Base-by-base conservation (phyloP, 2,797 vertebrate species). In the Chromobotia macracanthus region DNA sequence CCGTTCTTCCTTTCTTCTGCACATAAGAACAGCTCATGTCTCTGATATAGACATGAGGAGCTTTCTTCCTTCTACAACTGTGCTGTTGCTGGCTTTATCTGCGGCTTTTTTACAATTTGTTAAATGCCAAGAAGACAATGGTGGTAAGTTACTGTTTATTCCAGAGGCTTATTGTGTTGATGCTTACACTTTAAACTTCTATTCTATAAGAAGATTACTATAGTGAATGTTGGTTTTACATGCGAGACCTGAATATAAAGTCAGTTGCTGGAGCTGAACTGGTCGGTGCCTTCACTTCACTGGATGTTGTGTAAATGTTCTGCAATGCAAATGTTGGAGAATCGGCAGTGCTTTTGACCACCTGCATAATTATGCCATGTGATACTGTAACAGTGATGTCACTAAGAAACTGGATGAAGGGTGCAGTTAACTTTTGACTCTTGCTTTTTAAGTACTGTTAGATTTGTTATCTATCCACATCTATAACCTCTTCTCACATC, bases 21-120 rank as follows among this genome's bases (percentile, higher is more conserved):
- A 88, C 90, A 83, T 81, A 80, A 83, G 31, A 31, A 31, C 31
- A 31, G 87, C 91, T 90, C 89, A 93, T 93, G 93, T 94, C 91
- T 92, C 82, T 89, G 82, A 89, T 90, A 80, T 92, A 92, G 93
- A 93, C 92, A 94, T 88, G 91, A 93, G 88, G 92, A 85, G 82
- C 84, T 91, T 87, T 85, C 85, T 90, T 87, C 91, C 90, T 91
- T 91, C 90, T 87, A 91, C 92, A 93, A 94, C 80, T 91, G 91
- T 92, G 77, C 48, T 93, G 85, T 91, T 93, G 87, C 89, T 94
- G 86, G 84, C 85, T 80, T 83, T 92, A 87, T 92, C 91, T 35
- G 81, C 86, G 38, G 87, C 86, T 87, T 91, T 90, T 77, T 82
- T 93, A 89, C 88, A 92, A 84, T 88, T 92, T 86, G 92, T 93